A percentile compares a stretch with the other conserved stretches of the same genome.
Conservation (phyloP, 23 tunicate species). For the Diplosoma virens region DNA sequence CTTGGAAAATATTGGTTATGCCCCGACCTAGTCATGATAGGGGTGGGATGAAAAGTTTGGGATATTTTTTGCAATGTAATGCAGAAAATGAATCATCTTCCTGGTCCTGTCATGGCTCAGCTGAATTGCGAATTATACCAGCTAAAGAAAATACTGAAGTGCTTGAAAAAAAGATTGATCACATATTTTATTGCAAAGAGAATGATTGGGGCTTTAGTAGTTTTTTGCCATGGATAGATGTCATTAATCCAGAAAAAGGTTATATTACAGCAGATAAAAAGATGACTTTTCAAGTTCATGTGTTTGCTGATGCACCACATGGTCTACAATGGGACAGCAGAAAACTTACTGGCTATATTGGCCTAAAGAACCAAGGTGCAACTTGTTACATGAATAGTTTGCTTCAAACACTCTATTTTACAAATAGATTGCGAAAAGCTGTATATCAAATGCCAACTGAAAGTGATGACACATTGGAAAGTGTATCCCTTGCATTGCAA, state of each 20-base stretch:
- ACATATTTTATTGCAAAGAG: constrained; percentile 90
- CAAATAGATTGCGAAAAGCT: constrained; percentile 86
- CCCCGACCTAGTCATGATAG: constrained; percentile 81
- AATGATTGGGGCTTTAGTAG: constrained; percentile 97
- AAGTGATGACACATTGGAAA: constrained; percentile 83
- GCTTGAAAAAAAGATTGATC: constrained; percentile 84
- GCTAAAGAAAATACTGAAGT: constrained; percentile 73
- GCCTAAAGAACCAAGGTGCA: constrained; percentile 97
- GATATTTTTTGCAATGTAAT: constrained; percentile 96
- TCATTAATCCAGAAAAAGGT: constrained; percentile 84
- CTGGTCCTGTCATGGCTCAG: constrained; percentile 98
- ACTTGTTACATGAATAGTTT: constrained; percentile 99
- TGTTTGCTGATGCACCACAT: constrained; percentile 98
- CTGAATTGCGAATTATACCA: constrained; percentile 86
- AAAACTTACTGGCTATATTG: constrained; percentile 91
- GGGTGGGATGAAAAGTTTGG: constrained; percentile 60
- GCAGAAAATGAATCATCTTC: constrained; percentile 85
- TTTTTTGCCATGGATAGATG: constrained; percentile 82
- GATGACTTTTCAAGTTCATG: constrained; percentile 92
- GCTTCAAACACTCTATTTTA: constrained; percentile 89
- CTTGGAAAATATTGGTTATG: constrained; percentile 94
- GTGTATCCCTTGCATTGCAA: constrained; percentile 93
- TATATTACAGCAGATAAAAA: constrained; percentile 83
- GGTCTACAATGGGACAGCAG: constrained; percentile 97
- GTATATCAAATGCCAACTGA: constrained; percentile 97